Percentiles rank a stretch among this genome's conserved stretches.
phyloP scores from a whole-genome alignment of 2,113 vertebrate species.

The Hystrix brachyura region DNA sequence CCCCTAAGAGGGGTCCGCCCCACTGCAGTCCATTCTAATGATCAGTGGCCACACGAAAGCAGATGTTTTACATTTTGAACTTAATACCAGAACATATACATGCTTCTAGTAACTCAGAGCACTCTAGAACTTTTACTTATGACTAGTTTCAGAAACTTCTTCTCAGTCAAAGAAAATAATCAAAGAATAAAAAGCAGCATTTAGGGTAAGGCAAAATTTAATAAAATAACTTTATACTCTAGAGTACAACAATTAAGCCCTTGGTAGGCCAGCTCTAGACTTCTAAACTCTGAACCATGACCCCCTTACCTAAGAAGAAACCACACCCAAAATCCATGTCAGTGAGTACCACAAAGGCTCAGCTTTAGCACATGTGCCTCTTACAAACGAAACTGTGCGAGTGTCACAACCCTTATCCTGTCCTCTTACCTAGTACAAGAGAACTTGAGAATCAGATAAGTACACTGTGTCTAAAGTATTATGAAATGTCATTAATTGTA shows the following conservation, averaged over 20 bases:
- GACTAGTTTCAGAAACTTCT: not conserved
- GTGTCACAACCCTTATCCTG: not conserved
- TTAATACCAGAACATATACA: not conserved
- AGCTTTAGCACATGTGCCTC: not conserved
- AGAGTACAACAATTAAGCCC: not conserved
- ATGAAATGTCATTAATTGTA: slow-evolving; percentile 56
- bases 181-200: not conserved
- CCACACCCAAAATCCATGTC: not conserved
- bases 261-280: not conserved
- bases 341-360: not conserved
- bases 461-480: slow-evolving; percentile 19
- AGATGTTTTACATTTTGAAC: not conserved
- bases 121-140: slow-evolving; percentile 19
- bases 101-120: not conserved
- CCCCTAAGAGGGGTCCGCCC: not conserved
- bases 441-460: slow-evolving; percentile 64
- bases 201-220: not conserved
- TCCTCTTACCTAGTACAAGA: slow-evolving; percentile 59
- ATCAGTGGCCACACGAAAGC: not conserved
- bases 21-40: not conserved
- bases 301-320: not conserved
- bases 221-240: not conserved
- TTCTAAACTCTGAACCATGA: not conserved
- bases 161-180: not conserved
- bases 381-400: slow-evolving; percentile 59